phyloP scores from a whole-genome alignment of 2,113 vertebrate genomes.

The Anthoscopus minutus region DNA sequence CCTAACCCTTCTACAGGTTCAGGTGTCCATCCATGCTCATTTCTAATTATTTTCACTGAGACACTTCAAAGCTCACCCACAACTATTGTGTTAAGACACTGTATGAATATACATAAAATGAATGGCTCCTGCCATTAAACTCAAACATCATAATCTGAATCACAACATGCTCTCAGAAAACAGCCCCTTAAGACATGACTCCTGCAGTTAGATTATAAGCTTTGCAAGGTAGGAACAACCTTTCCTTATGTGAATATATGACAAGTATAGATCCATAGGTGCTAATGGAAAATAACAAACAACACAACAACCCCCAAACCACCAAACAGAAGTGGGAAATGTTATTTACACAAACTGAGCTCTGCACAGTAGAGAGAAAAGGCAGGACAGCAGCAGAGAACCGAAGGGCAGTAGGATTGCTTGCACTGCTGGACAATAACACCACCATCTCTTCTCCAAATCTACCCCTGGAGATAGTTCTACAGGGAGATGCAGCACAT shows the following conservation, averaged over 20 bases:
- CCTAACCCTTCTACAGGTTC: neutral
- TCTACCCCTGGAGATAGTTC: neutral
- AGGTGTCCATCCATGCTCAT: neutral
- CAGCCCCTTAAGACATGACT: neutral
- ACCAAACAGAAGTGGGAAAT: neutral
- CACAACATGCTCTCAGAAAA: neutral
- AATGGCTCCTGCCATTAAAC: neutral
- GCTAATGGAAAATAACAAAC: neutral
- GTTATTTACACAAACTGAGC: neutral
- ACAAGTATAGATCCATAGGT: neutral
- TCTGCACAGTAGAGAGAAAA: neutral
- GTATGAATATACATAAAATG: neutral
- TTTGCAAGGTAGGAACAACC: neutral
- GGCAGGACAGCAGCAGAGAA: neutral
- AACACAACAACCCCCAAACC: neutral
- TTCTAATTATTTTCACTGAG: neutral
- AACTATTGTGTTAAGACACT: neutral
- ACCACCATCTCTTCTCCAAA: neutral
- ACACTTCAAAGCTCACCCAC: neutral
- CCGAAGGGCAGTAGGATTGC: rapidly evolving
- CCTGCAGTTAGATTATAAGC: neutral
- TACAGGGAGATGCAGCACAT: neutral
- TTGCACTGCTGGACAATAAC: neutral
- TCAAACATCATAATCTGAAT: neutral
- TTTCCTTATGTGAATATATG: neutral